Percentiles rank a stretch among this genome's conserved stretches.
These are phyloP conservation scores for Lordiphosa andalusiaca DNA, from an alignment of 2,888 invertebrate species.

Conservation along the genomic window DNA sequence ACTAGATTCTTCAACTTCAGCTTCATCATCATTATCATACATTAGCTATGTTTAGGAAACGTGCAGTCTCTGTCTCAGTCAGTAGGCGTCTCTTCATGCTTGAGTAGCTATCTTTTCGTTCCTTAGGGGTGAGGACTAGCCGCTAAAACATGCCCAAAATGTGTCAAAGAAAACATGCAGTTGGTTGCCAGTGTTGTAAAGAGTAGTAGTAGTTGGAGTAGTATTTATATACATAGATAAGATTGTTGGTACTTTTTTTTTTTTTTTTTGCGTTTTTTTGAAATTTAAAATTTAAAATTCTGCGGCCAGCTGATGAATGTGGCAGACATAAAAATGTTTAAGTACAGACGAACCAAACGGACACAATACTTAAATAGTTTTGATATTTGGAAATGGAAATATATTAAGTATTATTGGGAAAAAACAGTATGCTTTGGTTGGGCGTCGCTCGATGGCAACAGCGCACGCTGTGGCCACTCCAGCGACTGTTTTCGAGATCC, in stretches of 20 bases:
- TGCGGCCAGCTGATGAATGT: constrained; percentile 62
- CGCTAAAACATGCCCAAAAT: constrained; percentile 21
- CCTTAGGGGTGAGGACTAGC: no score
- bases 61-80: constrained; percentile 6
- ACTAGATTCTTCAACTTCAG: not conserved
- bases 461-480: constrained; percentile 57
- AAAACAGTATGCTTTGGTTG: constrained; percentile 55
- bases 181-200: constrained; percentile 53
- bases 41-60: constrained; percentile 5
- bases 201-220: constrained; percentile 13
- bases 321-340: constrained; percentile 80
- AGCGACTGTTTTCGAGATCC: constrained; percentile 67
- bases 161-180: constrained; percentile 54
- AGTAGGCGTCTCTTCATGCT: constrained; percentile 2
- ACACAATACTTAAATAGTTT: constrained; percentile 68
- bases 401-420: constrained; percentile 49
- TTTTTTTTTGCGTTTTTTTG: constrained; percentile 43
- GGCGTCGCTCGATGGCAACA: constrained; percentile 71
- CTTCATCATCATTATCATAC: constrained; percentile 1
- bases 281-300: constrained; percentile 55
- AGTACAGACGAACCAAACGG: constrained; percentile 79
- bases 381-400: constrained; percentile 53
- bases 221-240: constrained; percentile 18
- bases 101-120: not conserved
- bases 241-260: constrained; percentile 35